Percentiles rank a stretch among this genome's conserved stretches.
Evolutionary conservation across 2,888 invertebrate species (phyloP).

Genomic region (Acronicta alni): DNA sequence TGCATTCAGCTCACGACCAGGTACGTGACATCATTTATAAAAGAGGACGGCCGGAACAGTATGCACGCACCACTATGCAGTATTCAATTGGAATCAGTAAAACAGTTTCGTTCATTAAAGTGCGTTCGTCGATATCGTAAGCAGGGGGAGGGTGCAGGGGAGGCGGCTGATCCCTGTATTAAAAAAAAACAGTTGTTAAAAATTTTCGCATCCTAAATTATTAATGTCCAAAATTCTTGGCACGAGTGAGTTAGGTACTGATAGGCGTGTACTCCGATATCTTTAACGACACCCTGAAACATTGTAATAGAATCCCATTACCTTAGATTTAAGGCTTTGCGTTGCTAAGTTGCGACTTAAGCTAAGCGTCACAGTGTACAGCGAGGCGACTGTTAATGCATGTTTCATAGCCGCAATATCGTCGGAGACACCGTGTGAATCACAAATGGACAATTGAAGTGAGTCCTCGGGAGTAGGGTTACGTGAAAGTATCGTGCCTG

Average conservation of each 20-base stretch:
- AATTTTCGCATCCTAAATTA: slow-evolving; percentile 2
- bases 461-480: slow-evolving; percentile 3
- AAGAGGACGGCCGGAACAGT: slow-evolving; percentile 15
- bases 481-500: not conserved
- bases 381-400: slow-evolving; percentile 48
- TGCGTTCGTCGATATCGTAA: slow-evolving; percentile 64
- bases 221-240: not conserved
- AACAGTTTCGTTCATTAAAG: slow-evolving; percentile 68
- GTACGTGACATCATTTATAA: slow-evolving; percentile 53
- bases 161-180: slow-evolving; percentile 5
- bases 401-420: slow-evolving; percentile 36
- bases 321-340: slow-evolving; percentile 54
- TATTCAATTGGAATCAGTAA: slow-evolving; percentile 32
- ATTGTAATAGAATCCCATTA: slow-evolving; percentile 7
- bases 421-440: slow-evolving; percentile 42
- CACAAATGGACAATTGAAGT: slow-evolving; percentile 29
- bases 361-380: slow-evolving; percentile 40
- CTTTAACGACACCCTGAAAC: slow-evolving; percentile 6
- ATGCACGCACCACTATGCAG: slow-evolving; percentile 35
- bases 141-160: slow-evolving; percentile 41
- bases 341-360: slow-evolving; percentile 42
- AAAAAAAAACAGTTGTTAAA: slow-evolving; percentile 21
- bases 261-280: slow-evolving; percentile 14
- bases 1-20: slow-evolving; percentile 64
- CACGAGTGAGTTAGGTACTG: slow-evolving; percentile 18